Conservation (phyloP, 2,888 invertebrate genomes). For the Agrotis exclamationis region DNA sequence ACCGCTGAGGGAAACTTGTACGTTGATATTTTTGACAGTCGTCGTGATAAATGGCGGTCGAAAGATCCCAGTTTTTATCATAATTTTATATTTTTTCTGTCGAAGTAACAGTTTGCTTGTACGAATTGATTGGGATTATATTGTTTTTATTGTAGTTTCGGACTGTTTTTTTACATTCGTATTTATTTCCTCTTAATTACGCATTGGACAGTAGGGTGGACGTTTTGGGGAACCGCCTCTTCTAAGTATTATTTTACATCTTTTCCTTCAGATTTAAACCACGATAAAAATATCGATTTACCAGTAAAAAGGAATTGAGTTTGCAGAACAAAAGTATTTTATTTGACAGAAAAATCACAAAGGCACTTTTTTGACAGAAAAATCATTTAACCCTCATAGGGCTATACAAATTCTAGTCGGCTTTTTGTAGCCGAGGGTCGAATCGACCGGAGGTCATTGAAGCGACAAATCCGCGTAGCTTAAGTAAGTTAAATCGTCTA, state of each 20-base stretch:
- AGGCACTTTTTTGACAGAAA: slow-evolving; percentile 68
- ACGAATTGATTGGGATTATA: slow-evolving; percentile 52
- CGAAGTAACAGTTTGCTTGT: slow-evolving; percentile 66
- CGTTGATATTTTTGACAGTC: slow-evolving; percentile 72
- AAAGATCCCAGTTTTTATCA: slow-evolving; percentile 59
- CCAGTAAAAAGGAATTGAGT: slow-evolving; percentile 27
- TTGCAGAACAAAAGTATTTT: slow-evolving; percentile 53
- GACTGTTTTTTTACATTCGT: neutral
- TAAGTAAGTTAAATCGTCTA: slow-evolving; percentile 82
- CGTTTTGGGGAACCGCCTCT: too few relatives aligned
- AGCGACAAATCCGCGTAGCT: slow-evolving; percentile 75
- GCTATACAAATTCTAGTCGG: slow-evolving; percentile 70
- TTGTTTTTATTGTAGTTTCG: slow-evolving; percentile 2
- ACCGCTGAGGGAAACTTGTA: slow-evolving; percentile 65
- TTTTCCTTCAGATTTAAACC: neutral
- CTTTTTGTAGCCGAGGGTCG: slow-evolving; percentile 70
- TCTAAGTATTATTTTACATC: too few relatives aligned
- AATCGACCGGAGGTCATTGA: slow-evolving; percentile 67
- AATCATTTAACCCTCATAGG: slow-evolving; percentile 68
- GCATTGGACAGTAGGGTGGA: too few relatives aligned
- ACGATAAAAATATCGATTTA: slow-evolving; percentile 26
- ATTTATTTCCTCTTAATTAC: too few relatives aligned
- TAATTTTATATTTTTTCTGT: slow-evolving; percentile 59
- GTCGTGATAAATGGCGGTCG: slow-evolving; percentile 63
- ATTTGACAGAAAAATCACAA: slow-evolving; percentile 69